Base-by-base conservation (phyloP, 2,113 vertebrate genomes). In the Apodemus sylvaticus region DNA sequence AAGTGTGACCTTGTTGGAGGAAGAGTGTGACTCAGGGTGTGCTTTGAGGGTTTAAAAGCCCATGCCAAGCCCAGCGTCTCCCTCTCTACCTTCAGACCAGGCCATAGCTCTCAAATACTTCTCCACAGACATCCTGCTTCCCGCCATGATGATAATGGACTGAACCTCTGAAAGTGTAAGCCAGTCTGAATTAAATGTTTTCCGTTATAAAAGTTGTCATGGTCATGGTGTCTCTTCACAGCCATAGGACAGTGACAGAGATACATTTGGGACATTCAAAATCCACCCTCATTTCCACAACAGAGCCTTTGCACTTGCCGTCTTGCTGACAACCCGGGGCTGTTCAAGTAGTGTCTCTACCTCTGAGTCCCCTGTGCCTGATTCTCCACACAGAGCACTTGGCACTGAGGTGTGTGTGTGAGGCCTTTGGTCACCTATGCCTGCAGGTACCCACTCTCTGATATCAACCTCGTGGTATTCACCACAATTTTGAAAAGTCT, bases 401-500 rank as follows among this genome's bases (percentile, higher is more conserved):
- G 29, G 4, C 64, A 13, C 64, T 34, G 29, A 66, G 29, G 29
- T 66, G 26, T 66, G 64, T 66, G 29, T 66, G 64, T 66, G 64
- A 86, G 22, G 26, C 66, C 26, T 83, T 92, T 31, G 42, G n/a
- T 79, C 39, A 85, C 22, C n/a, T 36, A 6, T 11, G 11, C 22
- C 85, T 90, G 24, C 11, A 36, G 0, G 29, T 17, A 13, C 11
- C 85, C 17, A 6, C 36, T 76, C 36, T n/a, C 2, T 79, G 51
- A 36, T 55, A 70, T n/a, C 8, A n/a, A 55, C 8, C n/a, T 74
- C 48, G 62, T 16, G 13, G 22, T 45, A n/a, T 8, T 1, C 55
- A 91, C 17, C 13, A 36, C 14, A 34, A 29, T 94, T 76, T 94
- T 68, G 94, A 93, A 89, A 64, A 29, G 66, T 58, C 64, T 79